Evolutionary conservation across 2,888 invertebrate species (phyloP).

Genomic region (Lithodes maja): DNA sequence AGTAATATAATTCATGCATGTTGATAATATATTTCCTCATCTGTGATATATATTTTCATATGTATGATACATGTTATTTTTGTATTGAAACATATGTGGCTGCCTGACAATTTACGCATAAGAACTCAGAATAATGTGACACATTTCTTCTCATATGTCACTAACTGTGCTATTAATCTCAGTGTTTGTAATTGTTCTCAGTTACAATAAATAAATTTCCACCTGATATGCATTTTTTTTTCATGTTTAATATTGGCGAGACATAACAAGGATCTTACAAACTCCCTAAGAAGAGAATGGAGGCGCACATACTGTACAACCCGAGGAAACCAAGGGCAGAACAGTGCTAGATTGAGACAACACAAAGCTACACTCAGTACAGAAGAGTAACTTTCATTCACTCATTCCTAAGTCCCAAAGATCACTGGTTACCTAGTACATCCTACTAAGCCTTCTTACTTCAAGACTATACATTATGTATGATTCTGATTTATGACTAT

Average conservation of each 20-base stretch:
- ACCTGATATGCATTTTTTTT: background rate
- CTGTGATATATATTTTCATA: constrained; percentile 49
- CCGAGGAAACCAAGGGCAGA: no score
- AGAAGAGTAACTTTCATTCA: no score
- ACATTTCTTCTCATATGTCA: background rate
- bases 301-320: no score
- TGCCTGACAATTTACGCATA: constrained; percentile 1
- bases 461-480: no score
- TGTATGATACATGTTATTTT: constrained; percentile 40
- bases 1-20: constrained; percentile 34
- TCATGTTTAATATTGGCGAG: background rate
- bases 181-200: constrained; percentile 15
- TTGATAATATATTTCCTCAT: constrained; percentile 41
- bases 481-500: no score
- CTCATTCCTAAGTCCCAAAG: no score
- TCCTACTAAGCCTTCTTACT: no score
- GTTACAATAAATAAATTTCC: constrained; percentile 17
- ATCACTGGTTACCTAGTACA: no score
- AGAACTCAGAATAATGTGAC: background rate
- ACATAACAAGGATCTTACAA: no score
- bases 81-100: constrained; percentile 24
- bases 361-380: no score
- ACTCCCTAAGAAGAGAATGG: no score
- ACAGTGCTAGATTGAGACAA: no score
- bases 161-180: constrained; percentile 8